phyloP scores from a whole-genome alignment of 2,797 vertebrate genomes.

The Caiman crocodilus region DNA sequence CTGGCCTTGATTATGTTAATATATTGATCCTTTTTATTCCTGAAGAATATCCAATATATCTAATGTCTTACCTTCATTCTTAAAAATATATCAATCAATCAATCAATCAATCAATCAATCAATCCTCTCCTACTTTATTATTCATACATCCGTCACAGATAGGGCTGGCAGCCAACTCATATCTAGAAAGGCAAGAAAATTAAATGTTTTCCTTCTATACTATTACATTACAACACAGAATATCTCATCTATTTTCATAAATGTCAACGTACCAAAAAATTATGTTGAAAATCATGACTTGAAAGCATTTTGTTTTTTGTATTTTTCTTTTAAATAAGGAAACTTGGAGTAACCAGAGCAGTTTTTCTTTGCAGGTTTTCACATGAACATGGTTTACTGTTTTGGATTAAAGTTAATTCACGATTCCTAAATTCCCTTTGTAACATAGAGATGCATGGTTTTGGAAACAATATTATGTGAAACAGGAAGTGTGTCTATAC shows the following conservation, averaged over 20 bases:
- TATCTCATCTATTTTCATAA: constrained; percentile 1
- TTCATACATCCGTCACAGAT: background rate
- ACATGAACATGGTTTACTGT: background rate
- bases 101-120: background rate
- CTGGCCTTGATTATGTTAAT: background rate
- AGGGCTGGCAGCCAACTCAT: background rate
- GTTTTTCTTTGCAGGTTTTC: background rate
- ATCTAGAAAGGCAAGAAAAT: background rate
- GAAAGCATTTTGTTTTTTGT: background rate
- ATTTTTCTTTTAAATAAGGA: background rate
- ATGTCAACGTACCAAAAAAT: background rate
- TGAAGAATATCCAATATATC: background rate
- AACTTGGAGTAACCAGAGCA: constrained; percentile 8
- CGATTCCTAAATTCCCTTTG: background rate
- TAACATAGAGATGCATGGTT: background rate
- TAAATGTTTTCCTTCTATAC: background rate
- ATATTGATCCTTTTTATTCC: background rate
- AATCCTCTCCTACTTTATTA: background rate
- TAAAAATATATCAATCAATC: background rate
- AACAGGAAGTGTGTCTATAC: background rate
- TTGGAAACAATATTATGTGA: background rate
- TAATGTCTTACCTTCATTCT: background rate
- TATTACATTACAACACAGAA: background rate
- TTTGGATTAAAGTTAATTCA: background rate
- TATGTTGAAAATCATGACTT: background rate